These are phyloP conservation scores for Forbesichthys papilliferus DNA, from an alignment of 2,113 vertebrate species.

Conservation along the genomic window DNA sequence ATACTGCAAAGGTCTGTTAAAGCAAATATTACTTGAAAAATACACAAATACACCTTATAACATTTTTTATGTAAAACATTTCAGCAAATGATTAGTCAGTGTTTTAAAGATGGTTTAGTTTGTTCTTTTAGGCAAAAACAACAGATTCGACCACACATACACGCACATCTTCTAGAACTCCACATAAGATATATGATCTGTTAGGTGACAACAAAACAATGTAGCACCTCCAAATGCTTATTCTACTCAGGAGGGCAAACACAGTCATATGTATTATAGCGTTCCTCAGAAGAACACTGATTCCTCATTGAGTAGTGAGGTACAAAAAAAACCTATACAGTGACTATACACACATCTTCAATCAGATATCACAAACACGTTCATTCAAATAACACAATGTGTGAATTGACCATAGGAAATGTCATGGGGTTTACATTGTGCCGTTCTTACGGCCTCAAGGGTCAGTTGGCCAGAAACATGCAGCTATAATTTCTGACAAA, in stretches of 20 bases:
- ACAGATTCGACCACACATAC: conserved; percentile 50
- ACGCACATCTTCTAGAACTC: conserved; percentile 55
- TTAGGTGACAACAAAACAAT: conserved; percentile 27
- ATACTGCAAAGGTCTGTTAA: too few species aligned
- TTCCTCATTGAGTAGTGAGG: conserved; percentile 7
- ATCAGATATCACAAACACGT: conserved; percentile 27
- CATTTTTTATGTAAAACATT: too few species aligned
- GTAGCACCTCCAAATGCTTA: conserved; percentile 17
- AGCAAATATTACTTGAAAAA: too few species aligned
- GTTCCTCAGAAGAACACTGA: background rate
- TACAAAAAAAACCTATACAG: conserved; percentile 50
- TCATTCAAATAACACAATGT: conserved; percentile 25
- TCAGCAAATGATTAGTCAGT: too few species aligned
- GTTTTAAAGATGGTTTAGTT: conserved; percentile 11
- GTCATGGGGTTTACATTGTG: conserved; percentile 21
- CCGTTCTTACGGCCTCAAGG: conserved; percentile 17
- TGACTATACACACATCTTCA: conserved; percentile 38
- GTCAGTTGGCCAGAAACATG: conserved; percentile 32
- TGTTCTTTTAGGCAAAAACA: conserved; percentile 60
- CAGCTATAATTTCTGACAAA: conserved; percentile 21
- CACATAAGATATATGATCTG: conserved; percentile 39
- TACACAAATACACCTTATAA: too few species aligned
- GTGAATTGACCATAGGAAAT: conserved; percentile 4
- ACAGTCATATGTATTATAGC: conserved; percentile 19
- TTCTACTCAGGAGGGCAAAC: conserved; percentile 15